Conservation (phyloP, 2,113 vertebrate species). For the Thinocorus orbignyianus region DNA sequence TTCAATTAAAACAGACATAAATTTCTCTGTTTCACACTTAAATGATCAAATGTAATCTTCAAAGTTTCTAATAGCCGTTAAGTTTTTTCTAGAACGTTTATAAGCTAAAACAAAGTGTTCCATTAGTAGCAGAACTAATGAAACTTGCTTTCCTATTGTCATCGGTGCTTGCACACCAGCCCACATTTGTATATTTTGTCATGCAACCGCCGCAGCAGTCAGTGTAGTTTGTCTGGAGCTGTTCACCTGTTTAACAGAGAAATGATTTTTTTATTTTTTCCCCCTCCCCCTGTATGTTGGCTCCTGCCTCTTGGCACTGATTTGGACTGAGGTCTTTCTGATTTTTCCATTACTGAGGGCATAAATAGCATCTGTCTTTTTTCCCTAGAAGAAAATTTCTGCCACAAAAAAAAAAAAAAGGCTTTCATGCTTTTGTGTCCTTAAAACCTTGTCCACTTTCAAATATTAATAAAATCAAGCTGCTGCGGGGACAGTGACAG, state of each 20-base stretch:
- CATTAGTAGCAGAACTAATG: conserved; percentile 10
- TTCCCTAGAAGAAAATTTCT: background rate
- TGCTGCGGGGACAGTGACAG: background rate
- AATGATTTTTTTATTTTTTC: background rate
- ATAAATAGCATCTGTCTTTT: background rate
- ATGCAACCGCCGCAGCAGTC: background rate
- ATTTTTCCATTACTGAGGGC: background rate
- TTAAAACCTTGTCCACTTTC: background rate
- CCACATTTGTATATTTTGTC: background rate
- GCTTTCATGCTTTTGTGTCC: background rate
- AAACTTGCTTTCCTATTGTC: background rate
- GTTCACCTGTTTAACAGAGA: background rate
- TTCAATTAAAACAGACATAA: conserved; percentile 29
- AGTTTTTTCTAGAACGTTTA: background rate
- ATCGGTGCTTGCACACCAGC: background rate
- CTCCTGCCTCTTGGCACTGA: background rate
- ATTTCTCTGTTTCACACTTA: conserved; percentile 35
- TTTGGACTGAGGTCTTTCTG: background rate
- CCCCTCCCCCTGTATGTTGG: background rate
- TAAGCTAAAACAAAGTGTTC: background rate
- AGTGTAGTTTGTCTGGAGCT: background rate
- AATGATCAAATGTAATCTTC: background rate
- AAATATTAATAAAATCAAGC: background rate
- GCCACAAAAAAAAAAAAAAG: no score
- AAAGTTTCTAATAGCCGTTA: background rate